Base-by-base conservation (phyloP, 2,113 vertebrate species). In the Ammodytes dubius region DNA sequence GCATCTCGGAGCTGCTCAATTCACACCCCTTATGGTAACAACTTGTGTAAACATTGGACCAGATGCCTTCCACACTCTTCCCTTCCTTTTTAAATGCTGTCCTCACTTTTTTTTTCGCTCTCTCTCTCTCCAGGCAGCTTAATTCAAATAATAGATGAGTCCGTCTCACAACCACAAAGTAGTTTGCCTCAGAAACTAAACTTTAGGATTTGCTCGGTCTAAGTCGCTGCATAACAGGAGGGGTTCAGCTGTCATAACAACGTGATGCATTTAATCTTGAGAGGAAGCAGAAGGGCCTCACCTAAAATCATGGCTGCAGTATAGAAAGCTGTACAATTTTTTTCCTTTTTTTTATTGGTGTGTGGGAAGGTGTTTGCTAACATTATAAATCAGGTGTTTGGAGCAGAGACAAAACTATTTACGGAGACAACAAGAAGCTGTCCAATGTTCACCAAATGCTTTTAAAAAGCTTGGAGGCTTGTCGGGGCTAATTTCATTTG, bases 221-320 rank as follows among this genome's bases (percentile, higher is more conserved):
- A 81, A 88, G 87, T 88, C 40, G 19, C 60, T 19, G 85, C 87
- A 84, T 77, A 79, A 78, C 87, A 79, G 84, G 82, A 89, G 69
- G 27, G 79, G 85, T 88, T 92, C 87, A 91, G 91, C 84, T 93
- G 94, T 92, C 92, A 92, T 88, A 92, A 94, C 92, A 93, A 82
- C 86, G 88, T 74, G 73, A 84, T 76, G 46, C 74, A 84, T 90
- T 91, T 91, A 91, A 92, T 91, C 83, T 88, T 89, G 81, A 94
- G 82, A 76, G 84, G 91, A 92, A 91, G 74, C 88, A 92, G 83
- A 63, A 46, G 72, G 73, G 85, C 85, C 89, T 92, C 60, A 68
- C 87, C 76, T 87, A 86, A 90, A 92, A 87, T 78, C 74, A 66
- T 86, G 70, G 80, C 87, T 54, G 69, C 77, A 46, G 70, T 81